phyloP scores from a whole-genome alignment of 2,888 invertebrate species.

The Caenorhabditis angaria region DNA sequence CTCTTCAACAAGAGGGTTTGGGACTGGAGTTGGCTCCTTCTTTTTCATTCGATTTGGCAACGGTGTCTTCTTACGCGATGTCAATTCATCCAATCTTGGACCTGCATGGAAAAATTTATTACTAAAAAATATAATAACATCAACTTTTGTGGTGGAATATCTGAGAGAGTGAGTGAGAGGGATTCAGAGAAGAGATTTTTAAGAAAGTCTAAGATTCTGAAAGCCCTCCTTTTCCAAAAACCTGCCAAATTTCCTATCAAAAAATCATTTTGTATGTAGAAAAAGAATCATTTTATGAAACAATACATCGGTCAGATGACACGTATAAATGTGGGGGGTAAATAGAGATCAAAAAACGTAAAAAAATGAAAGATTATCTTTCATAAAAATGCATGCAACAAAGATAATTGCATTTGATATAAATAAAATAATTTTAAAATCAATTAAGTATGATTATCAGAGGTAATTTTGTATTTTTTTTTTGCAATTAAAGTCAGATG shows the following conservation, averaged over 20 bases:
- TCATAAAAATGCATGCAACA: not conserved
- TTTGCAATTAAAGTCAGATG: too few species aligned
- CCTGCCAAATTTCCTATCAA: too few species aligned
- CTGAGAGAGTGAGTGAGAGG: not conserved
- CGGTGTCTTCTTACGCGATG: not conserved
- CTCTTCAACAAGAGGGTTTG: too few species aligned
- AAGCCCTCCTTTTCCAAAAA: not conserved
- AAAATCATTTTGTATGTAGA: not conserved
- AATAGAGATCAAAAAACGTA: not conserved
- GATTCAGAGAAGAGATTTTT: not conserved
- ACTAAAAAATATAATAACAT: slow-evolving; percentile 1
- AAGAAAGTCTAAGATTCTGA: not conserved
- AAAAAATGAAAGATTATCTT: not conserved
- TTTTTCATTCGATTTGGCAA: not conserved
- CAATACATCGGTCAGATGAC: not conserved
- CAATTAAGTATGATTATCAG: too few species aligned
- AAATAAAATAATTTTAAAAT: too few species aligned
- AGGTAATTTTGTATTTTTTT: too few species aligned
- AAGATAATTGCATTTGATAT: not conserved
- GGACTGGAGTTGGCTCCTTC: not conserved
- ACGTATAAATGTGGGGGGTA: not conserved
- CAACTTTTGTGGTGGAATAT: not conserved
- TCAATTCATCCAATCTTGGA: slow-evolving; percentile 8
- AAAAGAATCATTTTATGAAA: not conserved
- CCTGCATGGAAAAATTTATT: slow-evolving; percentile 1